Evolutionary conservation across 2,797 vertebrate genomes (phyloP).

Genomic region (Vireo griseus): DNA sequence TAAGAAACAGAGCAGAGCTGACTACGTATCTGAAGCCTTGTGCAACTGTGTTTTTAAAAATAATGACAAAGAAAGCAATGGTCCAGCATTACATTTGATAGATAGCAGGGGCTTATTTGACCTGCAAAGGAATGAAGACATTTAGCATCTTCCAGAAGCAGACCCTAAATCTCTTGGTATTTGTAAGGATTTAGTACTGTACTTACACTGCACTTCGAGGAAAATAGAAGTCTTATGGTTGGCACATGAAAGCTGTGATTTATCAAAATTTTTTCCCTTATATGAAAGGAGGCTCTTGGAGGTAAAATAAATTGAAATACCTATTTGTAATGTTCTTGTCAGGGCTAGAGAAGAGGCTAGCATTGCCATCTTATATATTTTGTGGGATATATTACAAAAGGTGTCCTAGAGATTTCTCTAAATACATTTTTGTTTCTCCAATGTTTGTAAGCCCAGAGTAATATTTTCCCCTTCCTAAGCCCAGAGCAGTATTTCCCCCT

Average conservation of each 20-base stretch:
- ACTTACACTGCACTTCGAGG: constrained; percentile 5
- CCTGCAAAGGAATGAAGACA: background rate
- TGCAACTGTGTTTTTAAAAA: background rate
- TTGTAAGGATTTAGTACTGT: background rate
- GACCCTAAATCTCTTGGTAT: background rate
- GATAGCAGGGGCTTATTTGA: background rate
- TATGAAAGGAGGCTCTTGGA: background rate
- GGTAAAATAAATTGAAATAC: background rate
- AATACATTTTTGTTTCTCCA: background rate
- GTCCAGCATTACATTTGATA: background rate
- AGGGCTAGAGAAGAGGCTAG: background rate
- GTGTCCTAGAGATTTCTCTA: background rate
- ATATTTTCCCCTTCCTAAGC: background rate
- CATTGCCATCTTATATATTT: background rate
- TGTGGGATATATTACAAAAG: background rate
- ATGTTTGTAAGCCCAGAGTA: background rate
- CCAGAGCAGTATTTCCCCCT: background rate
- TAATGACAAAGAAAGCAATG: background rate
- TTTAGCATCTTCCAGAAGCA: background rate
- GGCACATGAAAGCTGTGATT: background rate
- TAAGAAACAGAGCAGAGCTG: background rate
- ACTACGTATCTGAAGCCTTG: background rate
- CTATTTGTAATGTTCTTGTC: background rate
- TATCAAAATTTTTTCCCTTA: background rate
- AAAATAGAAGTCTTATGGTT: background rate